phyloP scores from a whole-genome alignment of 2,113 vertebrate species.

The Numida meleagris region DNA sequence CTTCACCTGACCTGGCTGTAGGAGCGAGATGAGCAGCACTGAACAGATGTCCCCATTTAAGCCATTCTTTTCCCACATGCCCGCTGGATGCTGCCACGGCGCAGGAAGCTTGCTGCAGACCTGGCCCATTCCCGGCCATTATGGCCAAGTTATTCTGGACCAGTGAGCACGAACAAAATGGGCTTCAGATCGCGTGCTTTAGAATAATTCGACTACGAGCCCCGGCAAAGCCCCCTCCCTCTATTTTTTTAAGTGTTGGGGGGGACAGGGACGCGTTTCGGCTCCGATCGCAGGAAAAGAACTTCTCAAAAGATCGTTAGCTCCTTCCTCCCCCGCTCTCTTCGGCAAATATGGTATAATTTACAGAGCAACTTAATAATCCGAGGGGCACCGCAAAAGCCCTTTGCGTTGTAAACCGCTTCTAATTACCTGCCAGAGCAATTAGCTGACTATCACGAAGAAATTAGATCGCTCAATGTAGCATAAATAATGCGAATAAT shows the following conservation, averaged over 20 bases:
- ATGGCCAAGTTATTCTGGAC: constrained; percentile 99
- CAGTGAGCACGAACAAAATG: constrained; percentile 98
- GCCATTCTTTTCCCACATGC: constrained; percentile 90
- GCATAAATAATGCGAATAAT: constrained; percentile 91
- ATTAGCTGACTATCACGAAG: constrained; percentile 94
- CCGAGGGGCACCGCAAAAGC: constrained; percentile 81
- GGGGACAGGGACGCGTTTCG: constrained; percentile 37
- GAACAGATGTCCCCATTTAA: constrained; percentile 99
- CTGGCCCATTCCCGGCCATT: constrained; percentile 94
- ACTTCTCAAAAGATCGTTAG: constrained; percentile 77
- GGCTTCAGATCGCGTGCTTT: constrained; percentile 93
- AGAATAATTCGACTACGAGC: constrained; percentile 84
- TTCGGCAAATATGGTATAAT: constrained; percentile 86
- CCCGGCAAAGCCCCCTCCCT: constrained; percentile 74
- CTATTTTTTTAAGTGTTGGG: constrained; percentile 55
- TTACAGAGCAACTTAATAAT: constrained; percentile 90
- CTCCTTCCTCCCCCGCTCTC: constrained; percentile 49
- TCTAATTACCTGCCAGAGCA: constrained; percentile 94
- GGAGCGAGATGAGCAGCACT: constrained; percentile 84
- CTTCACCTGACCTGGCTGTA: constrained; percentile 88
- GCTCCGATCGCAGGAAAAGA: constrained; percentile 75
- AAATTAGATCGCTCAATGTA: constrained; percentile 93
- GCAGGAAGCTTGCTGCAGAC: constrained; percentile 96
- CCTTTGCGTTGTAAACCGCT: constrained; percentile 84
- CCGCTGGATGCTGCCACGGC: constrained; percentile 91